phyloP scores from a whole-genome alignment of 2,113 vertebrate genomes.

The Azemiops feae region DNA sequence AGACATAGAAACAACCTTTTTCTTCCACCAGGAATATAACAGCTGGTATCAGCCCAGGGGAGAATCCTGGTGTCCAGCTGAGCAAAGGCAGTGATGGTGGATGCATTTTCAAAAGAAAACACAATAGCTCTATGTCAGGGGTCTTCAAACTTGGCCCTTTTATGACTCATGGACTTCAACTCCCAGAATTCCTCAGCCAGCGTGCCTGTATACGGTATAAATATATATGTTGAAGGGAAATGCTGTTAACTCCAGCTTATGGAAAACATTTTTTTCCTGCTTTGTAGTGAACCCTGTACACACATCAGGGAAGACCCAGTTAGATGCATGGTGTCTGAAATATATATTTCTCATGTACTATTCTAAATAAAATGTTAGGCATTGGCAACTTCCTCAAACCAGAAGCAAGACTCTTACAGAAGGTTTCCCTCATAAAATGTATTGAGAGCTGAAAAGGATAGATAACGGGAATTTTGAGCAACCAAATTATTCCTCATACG shows the following conservation, averaged over 20 bases:
- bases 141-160: too few species aligned
- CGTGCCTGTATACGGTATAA: background rate
- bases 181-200: too few species aligned
- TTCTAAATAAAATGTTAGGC: background rate
- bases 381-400: background rate
- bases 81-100: background rate
- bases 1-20: slow-evolving; percentile 4
- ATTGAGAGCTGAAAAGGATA: background rate
- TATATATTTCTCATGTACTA: background rate
- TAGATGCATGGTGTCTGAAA: background rate
- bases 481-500: background rate
- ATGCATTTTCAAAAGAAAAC: background rate
- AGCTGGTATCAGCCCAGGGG: slow-evolving; percentile 5
- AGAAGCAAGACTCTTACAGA: background rate
- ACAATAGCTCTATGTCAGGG: background rate
- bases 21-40: background rate
- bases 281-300: background rate
- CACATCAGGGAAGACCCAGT: background rate
- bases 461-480: background rate
- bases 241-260: background rate
- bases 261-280: background rate
- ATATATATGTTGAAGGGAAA: background rate
- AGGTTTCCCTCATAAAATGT: background rate
- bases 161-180: too few species aligned
- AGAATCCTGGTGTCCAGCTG: background rate